phyloP scores from a whole-genome alignment of 1,140 invertebrate genomes.

The Euura saliciscinereae region DNA sequence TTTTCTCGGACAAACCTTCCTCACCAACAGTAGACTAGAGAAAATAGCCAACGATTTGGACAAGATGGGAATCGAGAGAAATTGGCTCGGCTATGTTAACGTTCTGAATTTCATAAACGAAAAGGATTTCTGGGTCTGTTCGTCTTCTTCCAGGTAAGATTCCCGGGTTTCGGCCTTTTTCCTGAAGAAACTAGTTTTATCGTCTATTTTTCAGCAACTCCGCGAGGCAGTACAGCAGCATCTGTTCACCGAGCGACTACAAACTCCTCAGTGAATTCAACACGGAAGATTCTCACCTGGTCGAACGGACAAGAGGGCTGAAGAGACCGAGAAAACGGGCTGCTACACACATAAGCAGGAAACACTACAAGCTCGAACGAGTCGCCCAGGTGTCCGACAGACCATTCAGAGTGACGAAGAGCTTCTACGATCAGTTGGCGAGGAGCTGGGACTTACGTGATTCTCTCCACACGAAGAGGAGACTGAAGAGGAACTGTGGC shows the following conservation, averaged over 20 bases:
- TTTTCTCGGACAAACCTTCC: slow-evolving; percentile 37
- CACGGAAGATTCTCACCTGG: background rate
- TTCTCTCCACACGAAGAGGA: background rate
- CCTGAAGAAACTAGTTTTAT: no score
- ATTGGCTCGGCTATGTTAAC: slow-evolving; percentile 26
- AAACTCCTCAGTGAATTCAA: background rate
- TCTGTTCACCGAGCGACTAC: background rate
- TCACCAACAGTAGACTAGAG: slow-evolving; percentile 37
- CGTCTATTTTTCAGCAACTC: background rate
- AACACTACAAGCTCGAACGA: background rate
- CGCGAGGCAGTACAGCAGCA: background rate
- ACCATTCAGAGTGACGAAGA: slow-evolving; percentile 1
- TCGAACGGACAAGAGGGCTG: background rate
- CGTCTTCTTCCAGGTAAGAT: background rate
- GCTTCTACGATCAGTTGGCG: background rate
- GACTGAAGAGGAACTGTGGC: background rate
- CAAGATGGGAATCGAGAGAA: slow-evolving; percentile 27
- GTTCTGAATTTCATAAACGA: slow-evolving; percentile 41
- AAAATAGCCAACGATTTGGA: slow-evolving; percentile 36
- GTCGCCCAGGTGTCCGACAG: background rate
- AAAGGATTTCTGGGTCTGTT: slow-evolving; percentile 35
- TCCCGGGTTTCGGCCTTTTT: background rate
- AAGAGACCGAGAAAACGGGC: background rate
- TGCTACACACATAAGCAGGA: background rate
- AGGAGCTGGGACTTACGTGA: background rate